phyloP scores from a whole-genome alignment of 2,113 vertebrate genomes.

The Neogobius melanostomus region DNA sequence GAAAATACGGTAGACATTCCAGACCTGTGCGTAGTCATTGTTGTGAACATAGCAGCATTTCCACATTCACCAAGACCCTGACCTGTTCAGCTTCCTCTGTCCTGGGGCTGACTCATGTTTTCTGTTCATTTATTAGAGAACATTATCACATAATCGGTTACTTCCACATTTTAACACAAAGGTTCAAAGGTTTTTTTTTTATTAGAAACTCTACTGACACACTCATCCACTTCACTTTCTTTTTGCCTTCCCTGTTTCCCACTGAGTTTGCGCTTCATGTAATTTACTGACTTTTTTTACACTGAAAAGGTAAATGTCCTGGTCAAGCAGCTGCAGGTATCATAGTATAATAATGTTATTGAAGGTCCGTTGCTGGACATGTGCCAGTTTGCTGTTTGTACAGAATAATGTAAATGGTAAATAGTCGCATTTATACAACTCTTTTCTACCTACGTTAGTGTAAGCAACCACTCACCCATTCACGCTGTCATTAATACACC shows the following conservation, averaged over 20 bases:
- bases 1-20: too few species aligned
- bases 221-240: conserved; percentile 2
- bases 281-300: neutral
- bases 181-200: too few species aligned
- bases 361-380: too few species aligned
- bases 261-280: neutral
- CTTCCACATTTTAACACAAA: conserved; percentile 23
- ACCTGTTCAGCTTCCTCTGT: conserved; percentile 55
- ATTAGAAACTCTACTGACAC: conserved; percentile 33
- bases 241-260: neutral
- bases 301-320: neutral
- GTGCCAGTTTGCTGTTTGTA: too few species aligned
- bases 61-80: conserved; percentile 23
- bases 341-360: neutral
- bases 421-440: too few species aligned
- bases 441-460: too few species aligned
- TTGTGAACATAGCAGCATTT: too few species aligned
- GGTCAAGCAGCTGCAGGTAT: neutral
- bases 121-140: conserved; percentile 65
- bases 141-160: conserved; percentile 76
- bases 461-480: too few species aligned
- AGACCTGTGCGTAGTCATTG: too few species aligned
- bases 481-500: too few species aligned
- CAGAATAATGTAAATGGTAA: too few species aligned
- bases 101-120: conserved; percentile 30